Evolutionary conservation across 2,888 invertebrate species (phyloP).

Genomic region (Sinopyrophorus schimmeli): DNA sequence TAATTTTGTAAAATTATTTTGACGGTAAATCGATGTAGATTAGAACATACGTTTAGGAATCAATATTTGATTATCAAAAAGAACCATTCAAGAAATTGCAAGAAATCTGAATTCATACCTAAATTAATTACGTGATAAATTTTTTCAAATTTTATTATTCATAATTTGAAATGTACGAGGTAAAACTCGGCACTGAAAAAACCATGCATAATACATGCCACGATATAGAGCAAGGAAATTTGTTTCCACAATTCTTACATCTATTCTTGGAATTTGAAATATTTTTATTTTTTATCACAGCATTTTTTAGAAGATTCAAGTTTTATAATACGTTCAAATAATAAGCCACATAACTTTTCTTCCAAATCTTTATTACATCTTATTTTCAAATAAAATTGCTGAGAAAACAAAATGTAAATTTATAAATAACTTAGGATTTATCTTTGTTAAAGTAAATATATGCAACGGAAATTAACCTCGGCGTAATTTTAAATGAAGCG

Average conservation of each 20-base stretch:
- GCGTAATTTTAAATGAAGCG: no score
- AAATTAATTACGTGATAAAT: constrained; percentile 5
- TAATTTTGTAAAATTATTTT: no score
- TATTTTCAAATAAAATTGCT: no score
- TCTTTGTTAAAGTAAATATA: no score
- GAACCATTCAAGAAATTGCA: background rate
- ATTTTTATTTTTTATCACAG: constrained; percentile 6
- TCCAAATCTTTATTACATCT: no score
- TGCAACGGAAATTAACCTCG: no score
- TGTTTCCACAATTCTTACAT: constrained; percentile 4
- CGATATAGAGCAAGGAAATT: constrained; percentile 10
- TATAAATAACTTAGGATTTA: no score
- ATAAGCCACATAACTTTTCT: no score
- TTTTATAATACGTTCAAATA: background rate
- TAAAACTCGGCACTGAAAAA: constrained; percentile 9
- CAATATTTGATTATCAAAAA: no score
- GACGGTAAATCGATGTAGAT: no score
- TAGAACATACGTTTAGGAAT: no score
- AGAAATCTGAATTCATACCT: background rate
- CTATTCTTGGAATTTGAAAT: constrained; percentile 5
- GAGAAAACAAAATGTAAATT: no score
- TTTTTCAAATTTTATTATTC: constrained; percentile 15
- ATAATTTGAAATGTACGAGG: constrained; percentile 15
- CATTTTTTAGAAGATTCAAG: background rate
- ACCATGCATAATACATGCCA: constrained; percentile 14